Base-by-base conservation (phyloP, 2,888 invertebrate genomes). In the Agonopterix heracliana region DNA sequence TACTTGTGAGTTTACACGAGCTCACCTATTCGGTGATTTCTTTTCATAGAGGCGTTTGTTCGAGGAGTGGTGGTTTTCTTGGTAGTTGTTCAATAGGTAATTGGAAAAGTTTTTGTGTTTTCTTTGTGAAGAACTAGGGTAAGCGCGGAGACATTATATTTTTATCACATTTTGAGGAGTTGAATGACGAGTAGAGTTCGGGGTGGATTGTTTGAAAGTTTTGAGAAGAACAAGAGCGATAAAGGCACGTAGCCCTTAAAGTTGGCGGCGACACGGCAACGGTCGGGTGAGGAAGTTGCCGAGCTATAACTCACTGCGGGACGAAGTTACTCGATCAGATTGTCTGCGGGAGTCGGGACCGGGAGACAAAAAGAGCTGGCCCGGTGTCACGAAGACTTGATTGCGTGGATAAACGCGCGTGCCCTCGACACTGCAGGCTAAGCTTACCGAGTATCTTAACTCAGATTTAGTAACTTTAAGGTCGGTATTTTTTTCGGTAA, bases 21-120 rank as follows among this genome's bases (percentile, higher is more conserved):
- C 81, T 83, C 82, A 87, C 86, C 87, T 85, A 86, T 85, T 85
- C 78, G 83, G 78, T 81, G 86, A 85, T 87, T 88, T 87, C 83
- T 86, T 85, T 82, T 78, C 81, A 82, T 78, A 77, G 75, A 78
- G 68, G 74, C 80, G 79, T 76, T 81, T 81, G 81, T 84, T 81
- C 74, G 70, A 77, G 74, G 68, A 71, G 67, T 71, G 70, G 75
- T 26, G 74, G 74, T 78, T 82, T 76, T 71, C 74, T 49, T 66
- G 66, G 71, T 76, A 78, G 67, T 74, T 73, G 69, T 75, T 83
- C 80, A 83, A 81, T 81, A 75, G 74, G 81, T 83, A 82, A 85
- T 83, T 85, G 78, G 68, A 79, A 85, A 85, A 84, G 74, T 84
- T 86, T 77, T 68, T 64, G 60, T 70, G 60, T 70, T 73, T 71